Evolutionary conservation across 2,797 vertebrate species (phyloP), one percentile per base, ranked within the genome.

Genomic region (Morus bassanus): DNA sequence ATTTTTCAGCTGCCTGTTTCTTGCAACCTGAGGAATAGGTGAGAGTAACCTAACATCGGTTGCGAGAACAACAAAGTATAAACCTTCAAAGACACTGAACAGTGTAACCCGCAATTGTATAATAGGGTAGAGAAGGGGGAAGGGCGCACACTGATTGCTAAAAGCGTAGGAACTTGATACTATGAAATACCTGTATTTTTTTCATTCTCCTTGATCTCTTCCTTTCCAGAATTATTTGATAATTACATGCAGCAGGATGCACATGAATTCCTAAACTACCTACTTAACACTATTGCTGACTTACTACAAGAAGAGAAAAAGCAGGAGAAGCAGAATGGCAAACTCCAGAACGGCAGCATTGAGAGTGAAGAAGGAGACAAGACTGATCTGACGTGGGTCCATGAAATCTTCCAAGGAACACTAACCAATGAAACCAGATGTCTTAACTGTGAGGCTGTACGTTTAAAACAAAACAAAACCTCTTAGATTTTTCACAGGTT

Each of bases 241-340:
- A 99, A 99, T 98, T 99, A 99, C 96, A 99, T 99, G 99, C 99
- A 99, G 96, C 99, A 99, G 97, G 99, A 99, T 74, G 99, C 99
- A 33, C 99, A 99, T 5, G 99, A 99, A 79, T 99, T 99, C 98
- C 98, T 99, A 70, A 99, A 99, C 98, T 99, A 99, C 98, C 98
- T 99, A 95, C 98, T 99, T 95, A 99, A 99, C 98, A 99, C 99
- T 95, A 99, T 99, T 91, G 99, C 99, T 8, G 99, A 99, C 98
- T 97, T 99, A 53, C 98, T 99, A 13, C 99, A 99, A 91, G 99
- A 99, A 95, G 99, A 99, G 98, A 99, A 98, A 88, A 98, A 98
- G 96, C 99, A 99, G 96, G 99, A 99, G 97, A 99, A 98, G 96
- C 99, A 99, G 98, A 99, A 99, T 9, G 99, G 99, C 37, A 99